phyloP scores from a whole-genome alignment of 2,797 vertebrate species.

The Sitta carolinensis region DNA sequence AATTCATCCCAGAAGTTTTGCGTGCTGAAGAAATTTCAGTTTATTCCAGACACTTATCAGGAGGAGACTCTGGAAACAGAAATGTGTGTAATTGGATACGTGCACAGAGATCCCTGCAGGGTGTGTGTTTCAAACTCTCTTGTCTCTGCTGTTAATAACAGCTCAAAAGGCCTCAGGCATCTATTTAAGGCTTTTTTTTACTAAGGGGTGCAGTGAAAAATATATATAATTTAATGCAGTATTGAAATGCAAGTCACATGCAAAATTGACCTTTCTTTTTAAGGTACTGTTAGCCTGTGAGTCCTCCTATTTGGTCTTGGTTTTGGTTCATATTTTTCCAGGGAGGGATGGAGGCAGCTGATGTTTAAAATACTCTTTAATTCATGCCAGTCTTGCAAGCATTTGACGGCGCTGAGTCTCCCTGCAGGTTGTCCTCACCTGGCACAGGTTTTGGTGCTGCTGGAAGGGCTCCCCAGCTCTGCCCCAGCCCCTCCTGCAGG shows the following conservation, averaged over 20 bases:
- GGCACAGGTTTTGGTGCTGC: background rate
- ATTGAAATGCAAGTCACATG: background rate
- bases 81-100: background rate
- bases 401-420: background rate
- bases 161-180: conserved; percentile 11
- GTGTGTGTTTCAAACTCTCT: conserved; percentile 38
- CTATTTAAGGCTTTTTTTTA: conserved; percentile 17
- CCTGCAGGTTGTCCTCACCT: background rate
- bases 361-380: conserved; percentile 18
- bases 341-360: background rate
- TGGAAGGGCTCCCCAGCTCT: rapidly evolving
- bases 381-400: background rate
- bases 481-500: background rate
- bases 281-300: background rate
- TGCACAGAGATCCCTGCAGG: conserved; percentile 27
- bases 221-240: background rate
- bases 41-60: conserved; percentile 30
- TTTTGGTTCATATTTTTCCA: background rate
- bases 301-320: background rate
- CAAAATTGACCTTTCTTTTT: background rate
- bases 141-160: conserved; percentile 26
- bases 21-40: background rate
- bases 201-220: background rate
- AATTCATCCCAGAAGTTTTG: conserved; percentile 4
- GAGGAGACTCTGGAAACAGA: conserved; percentile 26